These are phyloP conservation scores for Chitala chitala DNA, from an alignment of 2,113 vertebrate genomes.

Conservation along the genomic window DNA sequence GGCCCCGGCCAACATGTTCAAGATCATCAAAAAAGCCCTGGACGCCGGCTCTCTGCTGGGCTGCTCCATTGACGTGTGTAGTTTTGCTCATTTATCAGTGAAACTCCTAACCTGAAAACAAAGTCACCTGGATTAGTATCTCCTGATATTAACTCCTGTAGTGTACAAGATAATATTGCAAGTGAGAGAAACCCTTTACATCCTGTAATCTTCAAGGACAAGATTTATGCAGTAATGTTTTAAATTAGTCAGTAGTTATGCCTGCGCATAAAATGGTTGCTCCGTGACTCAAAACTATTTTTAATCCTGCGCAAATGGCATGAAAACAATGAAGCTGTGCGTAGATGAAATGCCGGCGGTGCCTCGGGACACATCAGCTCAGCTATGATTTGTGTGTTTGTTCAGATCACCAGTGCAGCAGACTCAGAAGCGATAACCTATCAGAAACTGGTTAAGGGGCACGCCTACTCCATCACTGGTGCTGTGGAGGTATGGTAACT, in stretches of 20 bases:
- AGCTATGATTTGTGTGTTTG: not conserved
- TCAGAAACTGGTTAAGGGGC: constrained; percentile 94
- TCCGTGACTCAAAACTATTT: too few species aligned
- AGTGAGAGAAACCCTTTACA: too few species aligned
- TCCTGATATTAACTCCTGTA: too few species aligned
- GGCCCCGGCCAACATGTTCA: constrained; percentile 76
- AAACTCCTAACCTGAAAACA: too few species aligned
- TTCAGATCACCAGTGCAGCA: constrained; percentile 80
- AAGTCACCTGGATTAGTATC: too few species aligned
- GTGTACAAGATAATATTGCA: too few species aligned
- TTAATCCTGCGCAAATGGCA: not conserved
- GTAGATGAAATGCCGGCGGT: not conserved
- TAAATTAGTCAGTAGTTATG: too few species aligned
- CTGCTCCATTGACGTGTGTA: constrained; percentile 88
- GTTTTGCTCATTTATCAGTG: not conserved
- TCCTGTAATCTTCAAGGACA: too few species aligned
- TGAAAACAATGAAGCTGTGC: not conserved
- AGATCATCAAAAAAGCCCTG: constrained; percentile 82
- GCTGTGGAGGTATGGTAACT: constrained; percentile 69
- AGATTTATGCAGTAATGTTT: too few species aligned
- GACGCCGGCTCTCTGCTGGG: constrained; percentile 81
- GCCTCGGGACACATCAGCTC: not conserved
- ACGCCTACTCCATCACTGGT: constrained; percentile 86
- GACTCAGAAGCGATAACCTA: constrained; percentile 84
- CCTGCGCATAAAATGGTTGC: too few species aligned